These are phyloP conservation scores for Falco concolor DNA, from an alignment of 2,797 vertebrate species.

Conservation along the genomic window DNA sequence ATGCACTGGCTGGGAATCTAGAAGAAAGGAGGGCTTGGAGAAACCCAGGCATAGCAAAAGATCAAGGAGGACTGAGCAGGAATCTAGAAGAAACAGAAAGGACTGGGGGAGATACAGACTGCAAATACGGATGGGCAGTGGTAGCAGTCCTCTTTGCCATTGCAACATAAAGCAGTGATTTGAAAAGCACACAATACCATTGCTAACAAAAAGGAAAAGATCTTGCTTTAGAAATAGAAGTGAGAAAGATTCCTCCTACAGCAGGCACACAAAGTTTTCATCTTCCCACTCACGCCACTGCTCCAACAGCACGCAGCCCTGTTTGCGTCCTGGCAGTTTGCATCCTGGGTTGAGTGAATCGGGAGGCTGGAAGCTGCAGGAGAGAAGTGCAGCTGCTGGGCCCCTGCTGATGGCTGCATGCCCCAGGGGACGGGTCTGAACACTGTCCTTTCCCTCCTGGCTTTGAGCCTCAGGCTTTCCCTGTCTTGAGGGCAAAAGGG, in stretches of 20 bases:
- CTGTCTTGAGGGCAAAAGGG: neutral
- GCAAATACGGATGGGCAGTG: neutral
- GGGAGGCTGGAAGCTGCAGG: neutral
- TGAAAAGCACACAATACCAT: neutral
- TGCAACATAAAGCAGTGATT: neutral
- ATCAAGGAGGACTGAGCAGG: neutral
- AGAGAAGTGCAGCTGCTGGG: neutral
- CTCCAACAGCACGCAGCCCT: slow-evolving; percentile 11
- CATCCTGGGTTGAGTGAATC: neutral
- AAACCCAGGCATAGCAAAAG: neutral
- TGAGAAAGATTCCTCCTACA: slow-evolving; percentile 66
- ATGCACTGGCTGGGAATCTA: neutral
- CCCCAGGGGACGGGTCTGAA: neutral
- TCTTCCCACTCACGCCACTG: slow-evolving; percentile 51
- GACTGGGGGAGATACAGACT: neutral
- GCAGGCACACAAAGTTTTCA: slow-evolving; percentile 48
- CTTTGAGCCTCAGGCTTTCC: neutral
- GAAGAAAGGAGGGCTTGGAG: neutral
- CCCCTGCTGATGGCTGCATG: neutral
- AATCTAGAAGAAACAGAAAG: neutral
- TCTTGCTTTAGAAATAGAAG: slow-evolving; percentile 62
- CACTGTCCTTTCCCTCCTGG: neutral
- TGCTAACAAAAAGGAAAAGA: slow-evolving; percentile 50
- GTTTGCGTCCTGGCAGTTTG: neutral
- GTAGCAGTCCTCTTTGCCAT: neutral